Evolutionary conservation across 1,140 invertebrate species (phyloP), one percentile per base, ranked within the genome.

Genomic region (Steinernema feltiae): DNA sequence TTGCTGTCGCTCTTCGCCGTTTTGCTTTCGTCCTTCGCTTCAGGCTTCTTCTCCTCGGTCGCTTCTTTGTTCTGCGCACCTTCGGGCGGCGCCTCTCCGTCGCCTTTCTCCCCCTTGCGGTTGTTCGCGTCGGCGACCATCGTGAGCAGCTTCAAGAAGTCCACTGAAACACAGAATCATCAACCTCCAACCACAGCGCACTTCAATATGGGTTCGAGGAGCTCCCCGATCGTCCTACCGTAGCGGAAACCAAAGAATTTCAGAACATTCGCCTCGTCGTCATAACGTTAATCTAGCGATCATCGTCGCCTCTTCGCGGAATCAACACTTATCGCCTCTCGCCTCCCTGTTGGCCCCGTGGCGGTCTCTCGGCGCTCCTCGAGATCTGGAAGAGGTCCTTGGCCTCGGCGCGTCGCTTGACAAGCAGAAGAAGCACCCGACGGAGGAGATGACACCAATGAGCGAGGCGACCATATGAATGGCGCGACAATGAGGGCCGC

Each of bases 331-430:
- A 12, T 63, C 24, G 12, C 24, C 12, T 63, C 53, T 27, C 24
- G 7, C 7, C 12, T 3, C 7, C 12, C 35, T 41, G 35, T 41
- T 18, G 35, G 35, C 35, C 35, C 53, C 15, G 53, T 63, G 53
- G 53, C 53, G 53, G 53, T 63, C 53, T 63, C 53, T 63, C 24
- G 53, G 53, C 53, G 53, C 53, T 63, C 53, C 53, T 63, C 53
- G 53, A n/a, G 53, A 63, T 63, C 53, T 63, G 53, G 53, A 63
- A 63, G 53, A 63, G 53, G 53, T 63, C 53, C 53, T 63, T 63
- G 53, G 53, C 12, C 24, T 27, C 24, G 12, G 53, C 53, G 35
- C 35, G 35, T 41, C 35, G 35, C 53, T 63, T 27, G 53, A 63
- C 15, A 41, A 41, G 35, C 7, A 41, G 35, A 41, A 63, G 53